Evolutionary conservation across 2,113 vertebrate species (phyloP).

Genomic region (Pteruthius melanotis): DNA sequence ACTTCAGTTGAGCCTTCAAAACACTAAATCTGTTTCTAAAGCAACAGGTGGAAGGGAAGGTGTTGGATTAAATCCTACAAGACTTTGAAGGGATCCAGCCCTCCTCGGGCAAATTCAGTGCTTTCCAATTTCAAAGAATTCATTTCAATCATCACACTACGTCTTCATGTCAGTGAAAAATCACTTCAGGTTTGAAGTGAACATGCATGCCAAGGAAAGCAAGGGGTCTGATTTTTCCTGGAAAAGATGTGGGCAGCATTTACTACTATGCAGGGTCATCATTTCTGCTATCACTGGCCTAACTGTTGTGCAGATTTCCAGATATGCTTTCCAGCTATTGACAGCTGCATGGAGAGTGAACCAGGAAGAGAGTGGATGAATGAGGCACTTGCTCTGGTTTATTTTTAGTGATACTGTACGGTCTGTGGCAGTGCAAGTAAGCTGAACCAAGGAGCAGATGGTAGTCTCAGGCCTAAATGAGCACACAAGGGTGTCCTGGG

Average conservation of each 20-base stretch:
- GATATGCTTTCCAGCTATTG: neutral
- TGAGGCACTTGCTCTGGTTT: constrained; percentile 1
- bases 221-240: neutral
- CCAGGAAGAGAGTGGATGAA: neutral
- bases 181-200: neutral
- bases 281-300: neutral
- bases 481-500: neutral
- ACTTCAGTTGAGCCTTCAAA: neutral
- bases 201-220: neutral
- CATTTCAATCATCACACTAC: neutral
- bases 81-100: neutral
- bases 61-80: neutral
- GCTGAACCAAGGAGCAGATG: constrained; percentile 4
- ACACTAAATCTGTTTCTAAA: neutral
- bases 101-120: neutral
- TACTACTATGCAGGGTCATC: neutral
- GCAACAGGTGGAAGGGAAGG: neutral
- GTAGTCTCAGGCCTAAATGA: neutral
- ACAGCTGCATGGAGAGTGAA: neutral
- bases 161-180: neutral
- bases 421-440: neutral
- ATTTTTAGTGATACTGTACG: constrained; percentile 53
- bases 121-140: neutral
- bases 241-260: neutral
- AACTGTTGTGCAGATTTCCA: neutral